A percentile compares a stretch with the other conserved stretches of the same genome.
phyloP scores from a whole-genome alignment of 2,888 invertebrate genomes.

The Lithophane leautieri region DNA sequence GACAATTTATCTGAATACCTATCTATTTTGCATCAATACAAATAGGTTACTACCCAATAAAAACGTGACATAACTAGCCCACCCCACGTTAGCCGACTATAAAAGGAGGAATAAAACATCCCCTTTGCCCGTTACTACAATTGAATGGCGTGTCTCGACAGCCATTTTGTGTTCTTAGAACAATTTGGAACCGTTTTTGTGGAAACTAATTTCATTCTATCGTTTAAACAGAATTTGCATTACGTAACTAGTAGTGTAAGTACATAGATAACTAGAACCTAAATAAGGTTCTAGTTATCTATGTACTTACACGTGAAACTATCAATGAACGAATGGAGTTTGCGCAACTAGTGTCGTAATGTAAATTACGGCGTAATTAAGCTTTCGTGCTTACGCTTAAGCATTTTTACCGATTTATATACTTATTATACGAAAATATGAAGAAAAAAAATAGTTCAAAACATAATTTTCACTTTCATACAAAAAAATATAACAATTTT shows the following conservation, averaged over 20 bases:
- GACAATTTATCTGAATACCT: background rate
- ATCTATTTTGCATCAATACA: constrained; percentile 32
- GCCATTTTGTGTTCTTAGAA: constrained; percentile 25
- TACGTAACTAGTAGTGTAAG: background rate
- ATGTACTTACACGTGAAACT: too few relatives aligned
- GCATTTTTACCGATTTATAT: background rate
- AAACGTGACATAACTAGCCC: constrained; percentile 18
- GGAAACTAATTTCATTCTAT: constrained; percentile 1
- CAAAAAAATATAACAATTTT: background rate
- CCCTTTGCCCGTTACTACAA: constrained; percentile 35
- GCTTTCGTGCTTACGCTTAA: background rate
- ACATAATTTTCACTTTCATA: background rate
- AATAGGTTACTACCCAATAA: constrained; percentile 36
- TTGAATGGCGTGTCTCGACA: constrained; percentile 47
- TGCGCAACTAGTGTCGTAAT: too few relatives aligned
- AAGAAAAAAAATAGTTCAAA: background rate
- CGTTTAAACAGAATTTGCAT: background rate
- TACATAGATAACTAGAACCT: too few relatives aligned
- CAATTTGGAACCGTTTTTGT: constrained; percentile 13
- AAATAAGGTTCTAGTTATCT: too few relatives aligned
- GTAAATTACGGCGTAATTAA: too few relatives aligned
- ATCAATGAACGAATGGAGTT: too few relatives aligned
- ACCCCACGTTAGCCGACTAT: constrained; percentile 21
- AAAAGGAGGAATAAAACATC: constrained; percentile 42
- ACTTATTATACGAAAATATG: too few relatives aligned